Conservation (phyloP, 2,888 invertebrate genomes). For the Drosophila sordidapex region DNA sequence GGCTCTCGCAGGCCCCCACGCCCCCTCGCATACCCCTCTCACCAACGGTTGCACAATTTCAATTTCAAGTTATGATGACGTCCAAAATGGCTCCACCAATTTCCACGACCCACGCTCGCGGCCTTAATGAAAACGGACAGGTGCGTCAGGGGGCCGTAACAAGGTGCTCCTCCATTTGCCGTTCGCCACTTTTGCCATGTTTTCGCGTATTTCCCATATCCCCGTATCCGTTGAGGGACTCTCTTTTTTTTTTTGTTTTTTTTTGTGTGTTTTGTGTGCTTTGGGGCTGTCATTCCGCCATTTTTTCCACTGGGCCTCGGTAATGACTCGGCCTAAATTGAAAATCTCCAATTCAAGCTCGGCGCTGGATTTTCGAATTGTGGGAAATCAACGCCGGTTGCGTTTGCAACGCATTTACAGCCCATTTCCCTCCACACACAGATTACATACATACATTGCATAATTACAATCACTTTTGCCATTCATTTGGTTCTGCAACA, state of each 20-base stretch:
- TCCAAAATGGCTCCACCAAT: conserved; percentile 62
- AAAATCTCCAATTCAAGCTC: background rate
- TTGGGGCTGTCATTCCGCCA: background rate
- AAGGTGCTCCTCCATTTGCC: conserved; percentile 1
- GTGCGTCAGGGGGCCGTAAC: conserved; percentile 42
- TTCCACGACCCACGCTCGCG: background rate
- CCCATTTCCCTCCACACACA: background rate
- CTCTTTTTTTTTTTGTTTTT: background rate
- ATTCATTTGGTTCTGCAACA: background rate
- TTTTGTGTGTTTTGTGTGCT: background rate
- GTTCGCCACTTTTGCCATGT: conserved; percentile 16
- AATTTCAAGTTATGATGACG: conserved; percentile 70
- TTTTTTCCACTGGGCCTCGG: conserved; percentile 2
- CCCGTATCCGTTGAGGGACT: background rate
- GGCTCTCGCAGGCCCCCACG: conserved; percentile 31
- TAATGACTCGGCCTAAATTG: conserved; percentile 9
- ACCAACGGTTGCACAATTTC: conserved; percentile 51
- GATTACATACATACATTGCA: background rate
- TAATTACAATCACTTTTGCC: background rate
- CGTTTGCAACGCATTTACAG: background rate
- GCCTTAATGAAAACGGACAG: conserved; percentile 69
- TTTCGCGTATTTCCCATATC: background rate
- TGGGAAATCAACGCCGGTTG: conserved; percentile 3
- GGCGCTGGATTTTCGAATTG: background rate
- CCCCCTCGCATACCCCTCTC: background rate